These are phyloP conservation scores for Telenomus remus DNA, from an alignment of 1,140 invertebrate genomes.

Conservation along the genomic window DNA sequence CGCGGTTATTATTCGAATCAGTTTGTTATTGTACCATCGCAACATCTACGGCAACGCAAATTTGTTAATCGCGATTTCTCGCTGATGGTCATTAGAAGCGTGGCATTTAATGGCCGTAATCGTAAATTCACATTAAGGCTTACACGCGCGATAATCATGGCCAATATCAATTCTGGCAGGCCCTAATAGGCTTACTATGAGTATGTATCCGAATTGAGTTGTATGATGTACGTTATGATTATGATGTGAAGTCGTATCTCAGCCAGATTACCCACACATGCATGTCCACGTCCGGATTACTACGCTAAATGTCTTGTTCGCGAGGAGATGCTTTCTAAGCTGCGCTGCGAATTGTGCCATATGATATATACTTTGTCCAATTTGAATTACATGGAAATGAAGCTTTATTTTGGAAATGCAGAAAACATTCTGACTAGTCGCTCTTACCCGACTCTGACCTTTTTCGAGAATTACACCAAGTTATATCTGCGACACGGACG, in stretches of 20 bases:
- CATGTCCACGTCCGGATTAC: constrained; percentile 43
- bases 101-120: constrained; percentile 31
- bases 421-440: constrained; percentile 1
- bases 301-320: constrained; percentile 45
- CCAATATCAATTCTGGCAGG: constrained; percentile 39
- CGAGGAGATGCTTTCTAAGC: constrained; percentile 16
- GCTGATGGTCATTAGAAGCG: constrained; percentile 21
- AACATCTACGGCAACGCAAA: constrained; percentile 37
- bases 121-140: constrained; percentile 58
- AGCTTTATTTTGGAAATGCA: constrained; percentile 3
- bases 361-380: neutral
- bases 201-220: constrained; percentile 47
- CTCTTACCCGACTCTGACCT: too few species aligned
- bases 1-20: constrained; percentile 37
- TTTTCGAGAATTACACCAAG: too few species aligned
- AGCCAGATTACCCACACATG: constrained; percentile 39
- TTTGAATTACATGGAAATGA: neutral
- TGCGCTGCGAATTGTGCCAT: neutral
- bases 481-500: too few species aligned
- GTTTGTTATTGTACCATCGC: constrained; percentile 13
- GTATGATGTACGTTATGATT: constrained; percentile 58
- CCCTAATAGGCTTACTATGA: constrained; percentile 54
- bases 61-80: constrained; percentile 42
- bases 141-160: constrained; percentile 52
- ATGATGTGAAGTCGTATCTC: constrained; percentile 52